Evolutionary conservation across 2,888 invertebrate genomes (phyloP).

Genomic region (Parasteatoda lunata): DNA sequence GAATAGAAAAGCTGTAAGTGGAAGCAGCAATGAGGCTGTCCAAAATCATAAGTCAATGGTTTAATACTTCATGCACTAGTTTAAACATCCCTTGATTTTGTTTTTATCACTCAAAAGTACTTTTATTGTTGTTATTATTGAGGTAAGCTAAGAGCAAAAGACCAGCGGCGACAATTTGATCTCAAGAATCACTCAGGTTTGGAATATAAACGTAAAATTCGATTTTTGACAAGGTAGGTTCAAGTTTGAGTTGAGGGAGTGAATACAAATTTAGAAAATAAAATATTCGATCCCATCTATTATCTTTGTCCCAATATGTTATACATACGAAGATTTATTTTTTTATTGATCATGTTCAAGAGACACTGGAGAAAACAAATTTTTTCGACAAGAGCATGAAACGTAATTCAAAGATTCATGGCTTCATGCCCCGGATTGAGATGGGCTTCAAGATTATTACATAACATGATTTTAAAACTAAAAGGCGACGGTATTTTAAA

Average conservation of each 20-base stretch:
- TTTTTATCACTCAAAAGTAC: neutral
- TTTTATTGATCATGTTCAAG: too few relatives aligned
- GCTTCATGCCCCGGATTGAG: too few relatives aligned
- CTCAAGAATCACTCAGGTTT: slow-evolving; percentile 34
- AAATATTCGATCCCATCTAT: too few relatives aligned
- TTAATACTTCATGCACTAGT: slow-evolving; percentile 40
- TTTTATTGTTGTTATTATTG: slow-evolving; percentile 56
- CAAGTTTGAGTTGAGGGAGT: neutral
- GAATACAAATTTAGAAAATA: neutral
- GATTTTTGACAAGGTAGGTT: slow-evolving; percentile 51
- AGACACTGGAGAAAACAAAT: too few relatives aligned
- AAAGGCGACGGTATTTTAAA: too few relatives aligned
- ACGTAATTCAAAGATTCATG: too few relatives aligned
- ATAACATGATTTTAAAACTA: too few relatives aligned
- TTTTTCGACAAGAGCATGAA: too few relatives aligned
- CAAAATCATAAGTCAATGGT: slow-evolving; percentile 30
- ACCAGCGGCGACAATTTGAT: slow-evolving; percentile 56
- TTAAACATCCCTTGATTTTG: slow-evolving; percentile 9
- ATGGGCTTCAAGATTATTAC: too few relatives aligned
- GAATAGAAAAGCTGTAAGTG: slow-evolving; percentile 23
- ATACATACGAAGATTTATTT: too few relatives aligned
- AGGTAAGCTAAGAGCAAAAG: slow-evolving; percentile 13
- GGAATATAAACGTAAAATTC: slow-evolving; percentile 46
- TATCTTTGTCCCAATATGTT: too few relatives aligned
- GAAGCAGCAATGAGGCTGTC: neutral